phyloP scores from a whole-genome alignment of 2,113 vertebrate genomes.

The Phaethon lepturus region DNA sequence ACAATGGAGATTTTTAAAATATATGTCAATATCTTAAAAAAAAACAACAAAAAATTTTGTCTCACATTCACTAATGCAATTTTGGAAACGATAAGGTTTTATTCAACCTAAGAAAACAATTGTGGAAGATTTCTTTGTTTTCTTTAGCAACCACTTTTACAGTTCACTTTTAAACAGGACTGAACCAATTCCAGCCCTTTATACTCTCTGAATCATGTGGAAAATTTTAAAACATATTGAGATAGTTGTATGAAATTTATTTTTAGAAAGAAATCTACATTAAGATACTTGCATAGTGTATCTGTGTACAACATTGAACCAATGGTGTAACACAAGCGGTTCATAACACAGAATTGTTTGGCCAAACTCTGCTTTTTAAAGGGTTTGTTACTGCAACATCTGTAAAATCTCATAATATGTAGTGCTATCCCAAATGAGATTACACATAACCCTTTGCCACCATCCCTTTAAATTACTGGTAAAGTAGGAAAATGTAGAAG shows the following conservation, averaged over 20 bases:
- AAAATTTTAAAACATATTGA: not conserved
- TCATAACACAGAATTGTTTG: not conserved
- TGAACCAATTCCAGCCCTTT: not conserved
- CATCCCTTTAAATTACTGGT: not conserved
- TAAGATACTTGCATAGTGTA: not conserved
- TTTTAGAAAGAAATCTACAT: not conserved
- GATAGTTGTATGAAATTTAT: not conserved
- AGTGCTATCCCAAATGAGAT: not conserved
- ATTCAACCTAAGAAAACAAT: not conserved
- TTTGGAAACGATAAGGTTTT: not conserved
- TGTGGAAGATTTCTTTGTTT: not conserved
- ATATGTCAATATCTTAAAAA: not conserved
- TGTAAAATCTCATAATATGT: not conserved
- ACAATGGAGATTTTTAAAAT: not conserved
- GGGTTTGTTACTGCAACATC: not conserved
- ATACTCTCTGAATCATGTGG: not conserved
- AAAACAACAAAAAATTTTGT: not conserved
- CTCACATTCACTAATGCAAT: not conserved
- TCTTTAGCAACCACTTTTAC: conserved; percentile 38
- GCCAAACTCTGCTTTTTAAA: not conserved
- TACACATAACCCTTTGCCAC: not conserved
- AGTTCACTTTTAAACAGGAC: conserved; percentile 51
- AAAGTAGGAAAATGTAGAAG: not conserved
- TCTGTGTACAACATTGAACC: not conserved
- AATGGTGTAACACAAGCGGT: not conserved